Conservation (phyloP, 2,888 invertebrate species). For the Nasonia oneida region DNA sequence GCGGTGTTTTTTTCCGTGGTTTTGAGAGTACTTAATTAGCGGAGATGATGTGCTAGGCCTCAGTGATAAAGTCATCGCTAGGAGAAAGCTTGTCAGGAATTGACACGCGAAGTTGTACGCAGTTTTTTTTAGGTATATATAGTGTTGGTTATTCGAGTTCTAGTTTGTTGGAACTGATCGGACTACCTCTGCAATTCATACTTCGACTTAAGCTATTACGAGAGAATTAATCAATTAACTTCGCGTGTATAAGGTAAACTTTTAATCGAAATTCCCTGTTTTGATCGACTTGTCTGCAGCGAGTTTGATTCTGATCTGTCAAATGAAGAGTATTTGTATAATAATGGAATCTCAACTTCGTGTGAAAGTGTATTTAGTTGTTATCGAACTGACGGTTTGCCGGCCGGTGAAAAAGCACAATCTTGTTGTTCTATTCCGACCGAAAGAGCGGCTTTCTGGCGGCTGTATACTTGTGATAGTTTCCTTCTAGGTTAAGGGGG, state of each 20-base stretch:
- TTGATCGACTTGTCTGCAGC: neutral
- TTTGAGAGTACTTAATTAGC: neutral
- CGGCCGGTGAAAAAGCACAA: neutral
- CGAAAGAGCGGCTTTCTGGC: neutral
- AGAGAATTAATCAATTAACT: constrained; percentile 12
- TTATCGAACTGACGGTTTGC: neutral
- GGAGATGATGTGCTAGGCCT: neutral
- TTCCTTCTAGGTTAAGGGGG: constrained; percentile 15
- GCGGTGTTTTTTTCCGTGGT: neutral
- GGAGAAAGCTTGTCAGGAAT: neutral
- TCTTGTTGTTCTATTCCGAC: neutral
- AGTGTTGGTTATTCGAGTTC: neutral
- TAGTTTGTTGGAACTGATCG: neutral
- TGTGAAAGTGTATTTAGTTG: neutral
- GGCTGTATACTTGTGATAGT: constrained; percentile 21
- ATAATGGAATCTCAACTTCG: neutral
- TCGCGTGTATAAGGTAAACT: neutral
- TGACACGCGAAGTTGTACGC: neutral
- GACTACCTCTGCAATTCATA: neutral
- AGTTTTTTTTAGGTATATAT: neutral
- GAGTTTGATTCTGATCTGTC: neutral
- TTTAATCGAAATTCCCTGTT: constrained; percentile 3
- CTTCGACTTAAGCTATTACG: neutral
- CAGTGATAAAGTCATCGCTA: neutral
- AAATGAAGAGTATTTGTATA: neutral